Conservation (phyloP, 2,888 invertebrate genomes). For the Tipula vernalis region DNA sequence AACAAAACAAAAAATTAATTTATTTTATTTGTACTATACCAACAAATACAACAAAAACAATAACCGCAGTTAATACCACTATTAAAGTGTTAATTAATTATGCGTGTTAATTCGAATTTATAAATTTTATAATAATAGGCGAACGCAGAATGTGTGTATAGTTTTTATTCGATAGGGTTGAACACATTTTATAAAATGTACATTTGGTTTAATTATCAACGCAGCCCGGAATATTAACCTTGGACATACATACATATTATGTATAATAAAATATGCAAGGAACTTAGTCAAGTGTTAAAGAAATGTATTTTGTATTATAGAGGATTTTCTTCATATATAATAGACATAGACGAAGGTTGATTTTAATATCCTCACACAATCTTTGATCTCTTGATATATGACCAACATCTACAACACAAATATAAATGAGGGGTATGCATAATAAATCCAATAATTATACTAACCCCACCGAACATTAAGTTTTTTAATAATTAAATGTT, state of each 20-base stretch:
- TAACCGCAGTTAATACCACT: not conserved
- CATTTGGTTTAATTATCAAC: not conserved
- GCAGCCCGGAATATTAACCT: not conserved
- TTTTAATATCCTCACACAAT: not conserved
- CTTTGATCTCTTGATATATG: too few species aligned
- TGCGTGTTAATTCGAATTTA: constrained; percentile 4
- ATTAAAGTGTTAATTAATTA: constrained; percentile 4
- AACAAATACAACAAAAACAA: not conserved
- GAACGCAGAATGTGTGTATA: not conserved
- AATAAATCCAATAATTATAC: not conserved
- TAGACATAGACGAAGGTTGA: not conserved
- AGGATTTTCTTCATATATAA: too few species aligned
- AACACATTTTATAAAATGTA: not conserved
- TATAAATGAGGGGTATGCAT: not conserved
- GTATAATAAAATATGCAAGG: not conserved
- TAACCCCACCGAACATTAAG: not conserved
- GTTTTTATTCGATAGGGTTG: not conserved
- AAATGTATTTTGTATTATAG: not conserved
- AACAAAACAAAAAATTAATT: not conserved
- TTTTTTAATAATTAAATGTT: not conserved
- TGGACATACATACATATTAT: not conserved
- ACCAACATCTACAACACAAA: not conserved
- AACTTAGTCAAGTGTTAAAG: not conserved
- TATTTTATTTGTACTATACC: not conserved
- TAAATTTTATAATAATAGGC: not conserved